A percentile compares a stretch with the other conserved stretches of the same genome.
phyloP scores from a whole-genome alignment of 1,140 invertebrate species.

The Steinernema khuongi region DNA sequence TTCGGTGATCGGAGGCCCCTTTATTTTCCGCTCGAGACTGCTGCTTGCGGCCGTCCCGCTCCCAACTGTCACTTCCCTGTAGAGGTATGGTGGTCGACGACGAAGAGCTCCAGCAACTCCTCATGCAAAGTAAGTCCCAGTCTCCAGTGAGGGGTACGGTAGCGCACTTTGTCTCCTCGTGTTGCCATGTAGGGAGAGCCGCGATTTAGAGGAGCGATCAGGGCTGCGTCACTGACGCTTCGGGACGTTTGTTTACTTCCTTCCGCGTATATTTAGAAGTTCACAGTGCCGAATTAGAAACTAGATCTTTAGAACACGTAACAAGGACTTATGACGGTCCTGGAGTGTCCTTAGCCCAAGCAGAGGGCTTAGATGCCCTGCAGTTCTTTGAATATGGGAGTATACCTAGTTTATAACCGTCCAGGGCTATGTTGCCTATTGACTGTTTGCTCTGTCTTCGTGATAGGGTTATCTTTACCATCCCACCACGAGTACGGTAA shows the following conservation, averaged over 20 bases:
- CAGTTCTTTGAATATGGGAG: no score
- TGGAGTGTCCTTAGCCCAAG: no score
- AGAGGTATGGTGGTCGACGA: not conserved
- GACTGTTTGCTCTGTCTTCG: no score
- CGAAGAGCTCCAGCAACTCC: not conserved
- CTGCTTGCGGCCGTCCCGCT: not conserved
- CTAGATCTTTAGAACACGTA: not conserved
- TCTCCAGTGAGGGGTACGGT: not conserved
- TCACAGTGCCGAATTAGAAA: not conserved
- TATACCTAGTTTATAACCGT: no score
- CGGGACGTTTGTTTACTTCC: not conserved
- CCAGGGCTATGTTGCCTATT: no score
- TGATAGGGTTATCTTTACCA: no score
- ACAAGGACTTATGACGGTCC: not conserved
- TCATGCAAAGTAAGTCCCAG: constrained; percentile 1
- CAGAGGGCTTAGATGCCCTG: no score
- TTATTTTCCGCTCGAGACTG: not conserved
- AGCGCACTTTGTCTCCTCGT: not conserved
- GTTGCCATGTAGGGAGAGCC: not conserved
- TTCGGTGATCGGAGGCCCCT: constrained; percentile 4
- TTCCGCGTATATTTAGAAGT: not conserved
- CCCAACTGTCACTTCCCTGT: not conserved
- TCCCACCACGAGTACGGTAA: no score
- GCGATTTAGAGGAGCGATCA: not conserved
- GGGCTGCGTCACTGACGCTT: not conserved